Evolutionary conservation across 2,113 vertebrate species (phyloP).

Genomic region (Epinephelus moara): DNA sequence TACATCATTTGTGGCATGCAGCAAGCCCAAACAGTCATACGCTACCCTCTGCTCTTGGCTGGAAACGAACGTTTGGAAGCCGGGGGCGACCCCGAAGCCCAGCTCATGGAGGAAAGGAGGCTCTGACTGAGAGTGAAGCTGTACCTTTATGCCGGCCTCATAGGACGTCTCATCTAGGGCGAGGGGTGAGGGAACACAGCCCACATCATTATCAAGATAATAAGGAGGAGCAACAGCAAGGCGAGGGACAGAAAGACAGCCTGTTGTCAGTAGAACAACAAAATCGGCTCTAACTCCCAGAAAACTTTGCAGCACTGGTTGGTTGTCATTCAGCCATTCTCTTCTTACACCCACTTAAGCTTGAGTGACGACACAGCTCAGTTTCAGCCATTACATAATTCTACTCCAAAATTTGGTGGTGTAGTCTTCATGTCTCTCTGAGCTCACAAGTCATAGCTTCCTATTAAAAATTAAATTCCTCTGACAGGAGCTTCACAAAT

Average conservation of each 20-base stretch:
- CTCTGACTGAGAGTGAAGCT: conserved; percentile 84
- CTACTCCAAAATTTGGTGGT: background rate
- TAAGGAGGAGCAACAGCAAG: conserved; percentile 37
- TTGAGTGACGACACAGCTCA: conserved; percentile 5
- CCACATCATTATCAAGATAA: conserved; percentile 65
- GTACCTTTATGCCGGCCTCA: conserved; percentile 85
- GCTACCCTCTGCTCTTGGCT: conserved; percentile 85
- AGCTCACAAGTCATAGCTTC: conserved; percentile 29
- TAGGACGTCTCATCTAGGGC: conserved; percentile 83
- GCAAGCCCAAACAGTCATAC: conserved; percentile 75
- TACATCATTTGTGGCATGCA: conserved; percentile 68
- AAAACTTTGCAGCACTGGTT: conserved; percentile 12
- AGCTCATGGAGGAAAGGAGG: conserved; percentile 83
- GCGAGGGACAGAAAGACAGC: conserved; percentile 28
- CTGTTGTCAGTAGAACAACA: background rate
- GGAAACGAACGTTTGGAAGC: conserved; percentile 91
- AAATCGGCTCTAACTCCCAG: conserved; percentile 17
- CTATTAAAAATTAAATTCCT: conserved; percentile 37
- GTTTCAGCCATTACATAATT: background rate
- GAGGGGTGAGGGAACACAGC: conserved; percentile 72
- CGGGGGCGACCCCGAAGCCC: conserved; percentile 83
- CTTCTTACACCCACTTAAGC: conserved; percentile 12
- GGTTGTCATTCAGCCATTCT: conserved; percentile 54
- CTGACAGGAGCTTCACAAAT: conserved; percentile 29
- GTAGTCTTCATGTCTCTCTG: background rate